Conservation (phyloP, 2,797 vertebrate genomes). For the Melanotaenia parkinsoni region DNA sequence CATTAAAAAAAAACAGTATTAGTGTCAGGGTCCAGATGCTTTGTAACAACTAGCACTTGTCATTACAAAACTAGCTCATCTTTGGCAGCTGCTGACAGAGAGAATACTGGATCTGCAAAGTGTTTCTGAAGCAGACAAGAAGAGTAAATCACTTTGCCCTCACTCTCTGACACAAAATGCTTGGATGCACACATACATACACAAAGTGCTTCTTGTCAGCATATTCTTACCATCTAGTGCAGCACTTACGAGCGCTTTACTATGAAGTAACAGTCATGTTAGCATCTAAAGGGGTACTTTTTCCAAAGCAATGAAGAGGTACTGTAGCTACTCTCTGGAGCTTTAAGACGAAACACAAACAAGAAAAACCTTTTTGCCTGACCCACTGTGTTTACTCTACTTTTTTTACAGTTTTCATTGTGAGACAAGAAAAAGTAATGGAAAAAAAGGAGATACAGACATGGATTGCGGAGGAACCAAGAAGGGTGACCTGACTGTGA, state of each 20-base stretch:
- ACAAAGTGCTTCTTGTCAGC: constrained; percentile 17
- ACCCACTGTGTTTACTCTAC: constrained; percentile 38
- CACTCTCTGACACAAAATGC: constrained; percentile 20
- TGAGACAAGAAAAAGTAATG: not conserved
- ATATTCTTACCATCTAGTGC: constrained; percentile 28
- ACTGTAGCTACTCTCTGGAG: constrained; percentile 27
- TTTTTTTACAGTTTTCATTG: constrained; percentile 1
- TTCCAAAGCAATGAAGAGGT: constrained; percentile 7
- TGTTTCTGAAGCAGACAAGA: constrained; percentile 27
- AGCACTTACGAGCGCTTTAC: constrained; percentile 26
- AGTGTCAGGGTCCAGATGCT: constrained; percentile 38
- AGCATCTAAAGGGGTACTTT: constrained; percentile 22
- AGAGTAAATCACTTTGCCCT: constrained; percentile 29
- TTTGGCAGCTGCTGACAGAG: constrained; percentile 37
- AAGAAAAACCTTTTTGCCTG: constrained; percentile 33
- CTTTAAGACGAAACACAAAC: constrained; percentile 43
- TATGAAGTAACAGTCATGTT: constrained; percentile 21
- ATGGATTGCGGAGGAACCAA: not conserved
- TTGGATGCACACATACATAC: constrained; percentile 1
- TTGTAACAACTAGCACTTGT: constrained; percentile 41
- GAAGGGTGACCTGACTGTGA: constrained; percentile 34
- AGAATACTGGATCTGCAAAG: constrained; percentile 40
- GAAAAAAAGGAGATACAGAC: constrained; percentile 6
- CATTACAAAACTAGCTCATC: constrained; percentile 19
- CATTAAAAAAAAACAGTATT: constrained; percentile 23